Evolutionary conservation across 2,888 invertebrate species (phyloP), one percentile per base, ranked within the genome.

Genomic region (Epistrophella euchroma): DNA sequence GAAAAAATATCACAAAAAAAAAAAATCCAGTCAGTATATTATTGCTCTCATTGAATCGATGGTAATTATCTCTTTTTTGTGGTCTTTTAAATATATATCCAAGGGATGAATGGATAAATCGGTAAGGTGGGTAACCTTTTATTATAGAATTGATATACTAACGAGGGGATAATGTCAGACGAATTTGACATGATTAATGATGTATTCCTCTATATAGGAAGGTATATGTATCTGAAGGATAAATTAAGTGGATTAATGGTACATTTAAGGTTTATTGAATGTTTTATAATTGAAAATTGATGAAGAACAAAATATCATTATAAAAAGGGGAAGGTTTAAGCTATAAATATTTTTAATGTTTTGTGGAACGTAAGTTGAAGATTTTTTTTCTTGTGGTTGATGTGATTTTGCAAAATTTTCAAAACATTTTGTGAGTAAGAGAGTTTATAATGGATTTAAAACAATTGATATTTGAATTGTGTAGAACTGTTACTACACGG

Each of bases 101-200:
- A 81, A 77, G 86, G 86, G 52, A 68, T 66, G 47, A 68, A 82
- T 82, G 71, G 73, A 82, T 86, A 52, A 82, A 28, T 28, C 6
- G 28, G 70, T 11, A 64, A 86, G 82, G 86, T 82, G 82, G 82
- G 86, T 64, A 73, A 68, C 73, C 56, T 72, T 28, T 5, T 28
- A 28, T 28, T 55, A 70, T 56, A 75, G 15, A 71, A 75, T 64
- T 64, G 79, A 70, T 84, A 75, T 17, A 62, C 62, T 25, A 73
- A 80, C 70, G 62, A 76, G 73, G 73, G 82, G 74, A n/a, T 17
- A 78, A 66, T 32, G 70, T 70, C 76, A 47, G 73, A 45, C 47
- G 60, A 56, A 73, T 86, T 70, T 86, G 82, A 82, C 82, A 74
- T 86, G 82, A 86, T 86, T 82, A 86, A 86, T 86, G 86, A 82